A percentile compares a stretch with the other conserved stretches of the same genome.
Evolutionary conservation across 1,140 invertebrate genomes (phyloP).

Genomic region (Parapsyche elsis): DNA sequence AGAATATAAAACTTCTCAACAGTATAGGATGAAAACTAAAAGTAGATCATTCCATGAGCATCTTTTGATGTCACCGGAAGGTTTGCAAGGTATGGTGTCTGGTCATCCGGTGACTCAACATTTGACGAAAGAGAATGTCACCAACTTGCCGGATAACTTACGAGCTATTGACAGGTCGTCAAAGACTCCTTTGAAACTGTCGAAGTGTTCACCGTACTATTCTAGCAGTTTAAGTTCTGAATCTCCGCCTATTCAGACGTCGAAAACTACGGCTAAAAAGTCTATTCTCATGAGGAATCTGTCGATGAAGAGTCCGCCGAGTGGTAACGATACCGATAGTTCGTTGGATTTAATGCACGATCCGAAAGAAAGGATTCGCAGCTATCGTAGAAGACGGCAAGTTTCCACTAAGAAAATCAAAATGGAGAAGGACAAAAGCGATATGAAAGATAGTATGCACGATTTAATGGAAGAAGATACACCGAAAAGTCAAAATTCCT

Average conservation of each 20-base stretch:
- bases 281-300: slow-evolving; percentile 65
- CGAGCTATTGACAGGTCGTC: slow-evolving; percentile 60
- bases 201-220: slow-evolving; percentile 76
- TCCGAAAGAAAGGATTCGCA: slow-evolving; percentile 70
- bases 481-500: slow-evolving; percentile 66
- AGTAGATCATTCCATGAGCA: slow-evolving; percentile 73
- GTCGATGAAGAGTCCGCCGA: slow-evolving; percentile 72
- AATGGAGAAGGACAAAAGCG: slow-evolving; percentile 64
- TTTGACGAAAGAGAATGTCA: slow-evolving; percentile 54
- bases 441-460: slow-evolving; percentile 63
- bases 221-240: slow-evolving; percentile 76
- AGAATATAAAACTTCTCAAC: slow-evolving; percentile 71
- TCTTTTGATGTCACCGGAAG: slow-evolving; percentile 66
- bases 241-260: slow-evolving; percentile 72
- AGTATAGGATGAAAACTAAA: slow-evolving; percentile 68
- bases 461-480: slow-evolving; percentile 68
- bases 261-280: slow-evolving; percentile 70
- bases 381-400: slow-evolving; percentile 73
- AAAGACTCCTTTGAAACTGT: slow-evolving; percentile 64
- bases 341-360: slow-evolving; percentile 73
- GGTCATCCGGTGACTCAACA: slow-evolving; percentile 45
- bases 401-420: slow-evolving; percentile 69
- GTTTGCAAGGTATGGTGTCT: slow-evolving; percentile 19
- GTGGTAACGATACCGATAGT: slow-evolving; percentile 76
- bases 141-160: slow-evolving; percentile 53